Evolutionary conservation across 1,140 invertebrate species (phyloP).

Genomic region (Coboldia fuscipes): DNA sequence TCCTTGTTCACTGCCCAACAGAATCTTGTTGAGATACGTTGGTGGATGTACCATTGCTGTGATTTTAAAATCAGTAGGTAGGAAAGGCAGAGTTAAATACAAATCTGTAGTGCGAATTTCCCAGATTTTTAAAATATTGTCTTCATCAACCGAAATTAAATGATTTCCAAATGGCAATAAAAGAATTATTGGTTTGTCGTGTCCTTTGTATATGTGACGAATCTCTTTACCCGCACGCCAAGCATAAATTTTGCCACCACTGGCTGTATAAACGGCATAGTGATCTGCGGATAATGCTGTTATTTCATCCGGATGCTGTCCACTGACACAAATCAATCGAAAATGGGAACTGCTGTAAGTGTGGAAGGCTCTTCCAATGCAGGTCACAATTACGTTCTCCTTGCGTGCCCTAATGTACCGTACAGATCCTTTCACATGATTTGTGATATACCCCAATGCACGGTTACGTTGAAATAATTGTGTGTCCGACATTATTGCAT

Average conservation of each 20-base stretch:
- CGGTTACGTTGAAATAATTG: slow-evolving; percentile 65
- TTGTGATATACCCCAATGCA: slow-evolving; percentile 81
- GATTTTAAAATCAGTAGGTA: slow-evolving; percentile 48
- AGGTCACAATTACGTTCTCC: slow-evolving; percentile 76
- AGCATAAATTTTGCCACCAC: slow-evolving; percentile 56
- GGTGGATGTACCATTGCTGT: slow-evolving; percentile 65
- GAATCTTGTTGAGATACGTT: slow-evolving; percentile 86
- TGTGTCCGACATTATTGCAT: slow-evolving; percentile 22
- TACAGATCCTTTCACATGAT: slow-evolving; percentile 66
- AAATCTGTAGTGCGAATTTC: slow-evolving; percentile 54
- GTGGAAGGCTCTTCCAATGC: slow-evolving; percentile 76
- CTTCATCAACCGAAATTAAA: slow-evolving; percentile 67
- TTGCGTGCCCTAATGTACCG: slow-evolving; percentile 67
- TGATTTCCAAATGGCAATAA: slow-evolving; percentile 74
- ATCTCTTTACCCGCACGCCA: slow-evolving; percentile 77
- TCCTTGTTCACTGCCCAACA: slow-evolving; percentile 82
- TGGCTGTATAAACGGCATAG: slow-evolving; percentile 63
- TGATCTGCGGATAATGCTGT: slow-evolving; percentile 58
- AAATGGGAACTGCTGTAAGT: slow-evolving; percentile 75
- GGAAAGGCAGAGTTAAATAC: slow-evolving; percentile 46
- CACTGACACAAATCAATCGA: slow-evolving; percentile 60
- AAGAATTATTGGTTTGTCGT: slow-evolving; percentile 45
- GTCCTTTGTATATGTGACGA: slow-evolving; percentile 61
- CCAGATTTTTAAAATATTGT: slow-evolving; percentile 62
- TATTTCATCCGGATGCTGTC: slow-evolving; percentile 61